Base-by-base conservation (phyloP, 2,888 invertebrate species). In the Plutella xylostella region DNA sequence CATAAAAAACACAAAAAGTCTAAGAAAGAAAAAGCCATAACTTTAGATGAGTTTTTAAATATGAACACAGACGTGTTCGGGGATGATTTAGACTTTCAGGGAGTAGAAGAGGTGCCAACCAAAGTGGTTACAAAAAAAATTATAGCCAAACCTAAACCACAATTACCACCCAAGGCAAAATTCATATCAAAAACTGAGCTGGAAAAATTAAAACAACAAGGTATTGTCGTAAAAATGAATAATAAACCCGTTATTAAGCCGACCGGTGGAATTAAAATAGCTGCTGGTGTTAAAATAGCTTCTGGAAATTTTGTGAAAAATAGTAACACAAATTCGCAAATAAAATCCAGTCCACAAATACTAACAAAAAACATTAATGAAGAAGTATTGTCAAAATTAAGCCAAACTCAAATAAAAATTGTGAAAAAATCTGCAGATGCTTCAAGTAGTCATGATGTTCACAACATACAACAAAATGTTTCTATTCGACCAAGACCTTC, bases 61-160 rank as follows among this genome's bases (percentile, higher is more conserved):
- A 84, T 84, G 84, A 83, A 85, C 52, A 69, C 72, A 53, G 83
- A 84, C 55, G 77, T 85, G 2, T 85, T 85, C 59, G 82, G 82
- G 22, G 80, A 83, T 58, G 79, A 68, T 18, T 54, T 82, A 45
- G 74, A 82, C 56, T 68, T 80, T 50, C 75, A 83, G 51, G 83
- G 83, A 4, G 63, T 80, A 48, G 80, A 79, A 56, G 83, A 82
- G 63, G 68, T 83, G n/a, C 82, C 82, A 1, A 72, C 78, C 7
- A 68, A 65, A 51, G 63, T 69, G 34, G 68, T 82, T 30, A 60
- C 66, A 25, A 80, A 78, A 55, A 69, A 70, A 31, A 56, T 70
- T n/a, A 76, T 72, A 33, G 28, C 31, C 4, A 34, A 37, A 58
- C 51, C 51, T 42, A 73, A 64, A 18, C 46, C 48, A 22, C 42